A percentile compares a stretch with the other conserved stretches of the same genome.
These are phyloP conservation scores for Vulpes ferrilata DNA, from an alignment of 2,113 vertebrate genomes.

Conservation along the genomic window DNA sequence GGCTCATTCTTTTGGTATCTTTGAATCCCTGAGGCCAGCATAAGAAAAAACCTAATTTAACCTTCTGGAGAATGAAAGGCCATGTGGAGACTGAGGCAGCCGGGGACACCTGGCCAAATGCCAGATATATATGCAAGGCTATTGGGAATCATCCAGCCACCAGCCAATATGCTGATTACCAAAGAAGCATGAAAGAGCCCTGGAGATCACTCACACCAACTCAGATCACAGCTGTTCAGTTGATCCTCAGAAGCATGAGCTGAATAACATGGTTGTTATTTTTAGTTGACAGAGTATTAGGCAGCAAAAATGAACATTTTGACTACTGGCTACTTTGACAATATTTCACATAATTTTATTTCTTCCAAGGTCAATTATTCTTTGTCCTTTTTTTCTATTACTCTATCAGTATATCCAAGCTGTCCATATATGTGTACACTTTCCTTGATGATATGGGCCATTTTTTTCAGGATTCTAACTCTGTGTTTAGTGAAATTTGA, in stretches of 20 bases:
- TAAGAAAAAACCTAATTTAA: neutral
- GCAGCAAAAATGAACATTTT: neutral
- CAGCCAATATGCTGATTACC: neutral
- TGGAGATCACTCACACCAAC: neutral
- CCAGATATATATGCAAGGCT: neutral
- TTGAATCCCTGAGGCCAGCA: neutral
- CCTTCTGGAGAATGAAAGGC: neutral
- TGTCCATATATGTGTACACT: too few relatives aligned
- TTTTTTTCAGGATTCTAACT: neutral
- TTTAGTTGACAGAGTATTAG: neutral
- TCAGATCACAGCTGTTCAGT: neutral
- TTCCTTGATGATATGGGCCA: neutral
- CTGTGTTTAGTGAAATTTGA: neutral
- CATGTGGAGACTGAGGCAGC: neutral
- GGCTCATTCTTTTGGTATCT: too few relatives aligned
- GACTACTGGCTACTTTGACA: neutral
- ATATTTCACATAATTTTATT: neutral
- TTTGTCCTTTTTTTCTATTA: neutral
- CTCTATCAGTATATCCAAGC: neutral
- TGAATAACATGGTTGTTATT: neutral
- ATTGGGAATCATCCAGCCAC: neutral
- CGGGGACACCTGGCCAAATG: neutral
- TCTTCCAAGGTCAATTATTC: neutral
- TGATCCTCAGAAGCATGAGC: neutral
- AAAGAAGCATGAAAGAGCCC: neutral